phyloP scores from a whole-genome alignment of 2,888 invertebrate genomes.

The Priocnemis perturbator region DNA sequence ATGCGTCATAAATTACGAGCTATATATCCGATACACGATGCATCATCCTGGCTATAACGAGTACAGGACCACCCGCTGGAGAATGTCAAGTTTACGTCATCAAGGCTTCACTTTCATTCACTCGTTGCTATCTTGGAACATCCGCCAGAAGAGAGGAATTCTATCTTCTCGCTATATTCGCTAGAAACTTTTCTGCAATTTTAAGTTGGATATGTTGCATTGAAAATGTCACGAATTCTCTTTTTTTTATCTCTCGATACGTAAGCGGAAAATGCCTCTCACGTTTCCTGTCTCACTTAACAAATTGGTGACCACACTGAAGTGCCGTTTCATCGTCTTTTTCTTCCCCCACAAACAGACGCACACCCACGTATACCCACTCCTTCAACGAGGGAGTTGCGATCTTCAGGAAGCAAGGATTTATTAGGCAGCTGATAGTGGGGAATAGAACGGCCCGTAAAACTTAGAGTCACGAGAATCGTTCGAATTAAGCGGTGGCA shows the following conservation, averaged over 20 bases:
- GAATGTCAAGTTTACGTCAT: slow-evolving; percentile 30
- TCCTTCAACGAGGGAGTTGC: no score
- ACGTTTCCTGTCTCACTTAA: background rate
- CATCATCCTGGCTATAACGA: slow-evolving; percentile 3
- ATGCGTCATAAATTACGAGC: no score
- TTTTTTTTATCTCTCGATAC: no score
- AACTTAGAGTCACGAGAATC: slow-evolving; percentile 39
- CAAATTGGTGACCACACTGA: background rate
- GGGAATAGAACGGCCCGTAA: slow-evolving; percentile 59
- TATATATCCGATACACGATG: no score
- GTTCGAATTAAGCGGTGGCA: slow-evolving; percentile 50
- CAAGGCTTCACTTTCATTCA: slow-evolving; percentile 33
- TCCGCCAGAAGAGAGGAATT: no score
- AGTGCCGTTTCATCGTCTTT: background rate
- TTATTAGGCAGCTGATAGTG: slow-evolving; percentile 56
- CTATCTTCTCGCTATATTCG: no score
- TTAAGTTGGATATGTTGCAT: no score
- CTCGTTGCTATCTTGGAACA: slow-evolving; percentile 20
- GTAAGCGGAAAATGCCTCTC: slow-evolving; percentile 28
- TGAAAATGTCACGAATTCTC: no score
- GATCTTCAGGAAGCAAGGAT: slow-evolving; percentile 42
- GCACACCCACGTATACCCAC: background rate
- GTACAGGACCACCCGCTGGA: slow-evolving; percentile 40
- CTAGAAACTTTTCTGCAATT: no score
- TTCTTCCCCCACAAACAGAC: slow-evolving; percentile 22